Conservation (phyloP, 1,140 invertebrate genomes). For the Tribolium madens region DNA sequence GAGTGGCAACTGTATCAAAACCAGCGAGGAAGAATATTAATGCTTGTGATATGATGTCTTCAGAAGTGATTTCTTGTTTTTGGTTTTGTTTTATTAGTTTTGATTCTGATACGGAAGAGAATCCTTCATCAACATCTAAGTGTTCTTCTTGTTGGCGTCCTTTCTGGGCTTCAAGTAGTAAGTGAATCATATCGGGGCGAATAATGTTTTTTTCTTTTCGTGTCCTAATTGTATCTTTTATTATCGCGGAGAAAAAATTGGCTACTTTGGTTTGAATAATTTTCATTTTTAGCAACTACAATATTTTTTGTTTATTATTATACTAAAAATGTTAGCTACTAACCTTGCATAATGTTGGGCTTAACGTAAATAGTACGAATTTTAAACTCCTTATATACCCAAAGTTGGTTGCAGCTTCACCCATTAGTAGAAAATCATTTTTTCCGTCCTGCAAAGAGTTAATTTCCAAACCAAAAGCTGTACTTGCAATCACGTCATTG, state of each 20-base stretch:
- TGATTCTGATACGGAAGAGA: slow-evolving; percentile 66
- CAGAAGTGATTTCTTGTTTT: slow-evolving; percentile 4
- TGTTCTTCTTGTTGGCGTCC: slow-evolving; percentile 54
- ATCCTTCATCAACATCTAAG: slow-evolving; percentile 64
- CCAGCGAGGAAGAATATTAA: slow-evolving; percentile 65
- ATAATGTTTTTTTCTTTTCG: slow-evolving; percentile 62
- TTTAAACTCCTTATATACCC: slow-evolving; percentile 4
- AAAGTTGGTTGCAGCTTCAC: slow-evolving; percentile 53
- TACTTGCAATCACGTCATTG: slow-evolving; percentile 71
- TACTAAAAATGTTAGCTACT: slow-evolving; percentile 23
- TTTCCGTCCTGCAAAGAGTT: slow-evolving; percentile 69
- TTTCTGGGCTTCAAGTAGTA: slow-evolving; percentile 64
- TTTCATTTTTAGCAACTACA: slow-evolving; percentile 40
- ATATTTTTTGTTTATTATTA: slow-evolving; percentile 3
- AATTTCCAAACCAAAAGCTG: slow-evolving; percentile 69
- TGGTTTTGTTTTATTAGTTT: slow-evolving; percentile 58
- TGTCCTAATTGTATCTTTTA: slow-evolving; percentile 57
- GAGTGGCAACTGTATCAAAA: slow-evolving; percentile 64
- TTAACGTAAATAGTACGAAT: neutral
- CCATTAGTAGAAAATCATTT: slow-evolving; percentile 68
- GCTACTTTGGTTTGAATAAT: neutral
- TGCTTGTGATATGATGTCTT: slow-evolving; percentile 61
- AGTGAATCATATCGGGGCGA: slow-evolving; percentile 65
- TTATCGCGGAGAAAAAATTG: slow-evolving; percentile 39
- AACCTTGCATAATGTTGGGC: neutral